Evolutionary conservation across 2,797 vertebrate species (phyloP).

Genomic region (Bryconaethiops microstoma): DNA sequence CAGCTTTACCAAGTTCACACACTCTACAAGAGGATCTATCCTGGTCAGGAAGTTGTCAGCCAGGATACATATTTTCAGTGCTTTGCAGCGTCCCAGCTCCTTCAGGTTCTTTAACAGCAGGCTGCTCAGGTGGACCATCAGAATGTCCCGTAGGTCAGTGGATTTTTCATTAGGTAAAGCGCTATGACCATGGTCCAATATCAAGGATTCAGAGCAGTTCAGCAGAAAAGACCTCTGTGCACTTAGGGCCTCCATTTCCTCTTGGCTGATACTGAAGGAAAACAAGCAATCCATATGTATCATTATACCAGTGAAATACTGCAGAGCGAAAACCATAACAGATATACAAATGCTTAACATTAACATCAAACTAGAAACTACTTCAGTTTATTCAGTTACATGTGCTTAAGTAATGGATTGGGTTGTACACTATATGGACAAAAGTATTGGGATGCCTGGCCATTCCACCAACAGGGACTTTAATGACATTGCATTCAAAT

Average conservation of each 20-base stretch:
- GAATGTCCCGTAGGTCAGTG: slow-evolving; percentile 58
- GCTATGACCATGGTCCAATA: slow-evolving; percentile 52
- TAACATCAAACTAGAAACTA: background rate
- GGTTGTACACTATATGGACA: background rate
- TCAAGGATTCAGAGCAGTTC: slow-evolving; percentile 52
- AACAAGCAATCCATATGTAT: background rate
- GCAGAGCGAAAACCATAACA: too few species aligned
- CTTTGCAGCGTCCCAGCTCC: slow-evolving; percentile 59
- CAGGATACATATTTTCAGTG: slow-evolving; percentile 69
- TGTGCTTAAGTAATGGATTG: background rate
- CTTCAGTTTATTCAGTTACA: background rate
- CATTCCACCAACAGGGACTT: too few species aligned
- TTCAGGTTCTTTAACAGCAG: slow-evolving; percentile 64
- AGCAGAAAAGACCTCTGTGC: slow-evolving; percentile 50
- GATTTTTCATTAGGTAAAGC: slow-evolving; percentile 44
- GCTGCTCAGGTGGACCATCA: slow-evolving; percentile 61
- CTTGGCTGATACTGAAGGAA: background rate
- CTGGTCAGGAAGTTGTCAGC: slow-evolving; percentile 70
- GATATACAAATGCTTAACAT: background rate
- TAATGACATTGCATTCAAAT: too few species aligned
- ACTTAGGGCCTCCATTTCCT: slow-evolving; percentile 43
- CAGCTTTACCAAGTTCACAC: slow-evolving; percentile 72
- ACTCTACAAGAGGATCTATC: slow-evolving; percentile 66
- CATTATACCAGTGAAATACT: background rate
- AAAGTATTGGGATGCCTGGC: too few species aligned